A percentile compares a stretch with the other conserved stretches of the same genome.
These are phyloP conservation scores for Rhagonycha lutea DNA, from an alignment of 2,888 invertebrate genomes.

Conservation along the genomic window DNA sequence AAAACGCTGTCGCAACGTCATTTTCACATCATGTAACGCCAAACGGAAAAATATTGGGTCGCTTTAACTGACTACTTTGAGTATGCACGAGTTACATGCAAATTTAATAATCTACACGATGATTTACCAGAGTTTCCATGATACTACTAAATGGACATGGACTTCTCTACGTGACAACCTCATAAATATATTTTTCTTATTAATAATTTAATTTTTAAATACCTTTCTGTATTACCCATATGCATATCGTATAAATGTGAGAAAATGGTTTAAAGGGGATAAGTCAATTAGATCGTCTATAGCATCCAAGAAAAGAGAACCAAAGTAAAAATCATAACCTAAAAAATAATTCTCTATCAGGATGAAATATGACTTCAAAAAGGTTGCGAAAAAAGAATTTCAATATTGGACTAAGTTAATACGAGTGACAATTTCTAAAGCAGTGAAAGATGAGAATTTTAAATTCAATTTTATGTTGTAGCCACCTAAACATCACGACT, in stretches of 20 bases:
- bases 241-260: neutral
- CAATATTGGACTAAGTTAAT: neutral
- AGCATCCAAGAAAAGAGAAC: neutral
- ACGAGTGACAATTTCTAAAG: neutral
- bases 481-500: slow-evolving; percentile 24
- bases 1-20: slow-evolving; percentile 57
- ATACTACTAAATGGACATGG: slow-evolving; percentile 29
- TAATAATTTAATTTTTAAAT: no score
- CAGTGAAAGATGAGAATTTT: slow-evolving; percentile 5
- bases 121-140: slow-evolving; percentile 25
- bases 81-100: slow-evolving; percentile 36
- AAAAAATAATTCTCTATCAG: neutral
- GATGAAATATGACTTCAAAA: neutral
- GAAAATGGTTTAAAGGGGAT: neutral
- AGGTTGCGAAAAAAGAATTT: neutral
- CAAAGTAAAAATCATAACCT: neutral
- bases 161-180: slow-evolving; percentile 15
- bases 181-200: neutral
- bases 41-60: slow-evolving; percentile 51
- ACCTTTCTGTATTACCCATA: neutral
- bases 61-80: slow-evolving; percentile 35
- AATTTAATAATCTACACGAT: slow-evolving; percentile 32
- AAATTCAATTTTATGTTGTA: slow-evolving; percentile 15
- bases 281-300: neutral
- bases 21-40: slow-evolving; percentile 54